Evolutionary conservation across 2,797 vertebrate species (phyloP).

Genomic region (Epinephelus malabaricus): DNA sequence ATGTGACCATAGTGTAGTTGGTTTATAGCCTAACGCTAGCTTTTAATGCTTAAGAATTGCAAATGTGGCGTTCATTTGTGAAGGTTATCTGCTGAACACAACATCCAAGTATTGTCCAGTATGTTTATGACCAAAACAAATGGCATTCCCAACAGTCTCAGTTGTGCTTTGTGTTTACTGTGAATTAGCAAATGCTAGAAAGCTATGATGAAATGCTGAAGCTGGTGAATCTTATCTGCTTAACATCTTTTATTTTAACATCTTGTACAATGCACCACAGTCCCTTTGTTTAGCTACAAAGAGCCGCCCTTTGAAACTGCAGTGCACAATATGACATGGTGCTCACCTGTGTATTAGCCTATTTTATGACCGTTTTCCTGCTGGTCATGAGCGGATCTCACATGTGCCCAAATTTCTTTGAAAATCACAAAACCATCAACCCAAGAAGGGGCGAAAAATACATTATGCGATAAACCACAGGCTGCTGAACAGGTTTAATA

Average conservation of each 20-base stretch:
- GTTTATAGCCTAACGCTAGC: no score
- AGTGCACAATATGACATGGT: not conserved
- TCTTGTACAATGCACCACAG: no score
- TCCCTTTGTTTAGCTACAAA: no score
- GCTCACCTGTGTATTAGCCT: not conserved
- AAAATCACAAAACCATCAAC: constrained; percentile 29
- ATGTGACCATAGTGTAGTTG: no score
- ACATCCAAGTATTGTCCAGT: no score
- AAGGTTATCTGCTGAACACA: no score
- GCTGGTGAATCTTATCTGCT: not conserved
- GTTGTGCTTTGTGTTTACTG: no score
- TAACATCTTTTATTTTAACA: not conserved
- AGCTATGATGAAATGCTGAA: not conserved
- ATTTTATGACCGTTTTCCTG: not conserved
- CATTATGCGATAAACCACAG: constrained; percentile 26
- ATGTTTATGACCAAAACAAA: no score
- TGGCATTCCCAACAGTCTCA: no score
- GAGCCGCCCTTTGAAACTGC: not conserved
- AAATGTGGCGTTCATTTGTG: no score
- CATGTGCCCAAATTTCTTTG: not conserved
- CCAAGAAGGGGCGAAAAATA: not conserved
- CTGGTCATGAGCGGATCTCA: not conserved
- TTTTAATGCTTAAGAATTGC: no score
- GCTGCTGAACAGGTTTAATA: constrained; percentile 58
- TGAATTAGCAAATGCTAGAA: not conserved